Percentiles rank a stretch among this genome's conserved stretches.
phyloP scores from a whole-genome alignment of 2,113 vertebrate genomes.

The Isurus oxyrinchus region DNA sequence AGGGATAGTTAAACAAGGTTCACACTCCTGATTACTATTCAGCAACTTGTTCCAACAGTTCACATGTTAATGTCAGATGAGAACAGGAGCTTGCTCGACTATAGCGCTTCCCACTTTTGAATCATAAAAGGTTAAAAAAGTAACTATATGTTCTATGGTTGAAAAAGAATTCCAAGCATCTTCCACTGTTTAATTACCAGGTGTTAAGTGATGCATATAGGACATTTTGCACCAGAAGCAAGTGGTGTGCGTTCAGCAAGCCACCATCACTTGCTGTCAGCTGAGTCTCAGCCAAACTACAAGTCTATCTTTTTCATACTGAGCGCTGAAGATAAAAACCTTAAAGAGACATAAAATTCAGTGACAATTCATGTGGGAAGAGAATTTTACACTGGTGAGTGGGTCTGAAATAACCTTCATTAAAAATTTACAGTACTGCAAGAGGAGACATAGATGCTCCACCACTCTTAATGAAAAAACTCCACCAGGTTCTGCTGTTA shows the following conservation, averaged over 20 bases:
- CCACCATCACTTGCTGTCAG: background rate
- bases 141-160: background rate
- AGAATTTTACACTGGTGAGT: background rate
- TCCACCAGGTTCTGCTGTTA: background rate
- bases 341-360: background rate
- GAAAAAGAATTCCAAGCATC: background rate
- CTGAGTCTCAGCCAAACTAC: background rate
- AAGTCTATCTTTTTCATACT: background rate
- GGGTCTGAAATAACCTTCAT: slow-evolving; percentile 19
- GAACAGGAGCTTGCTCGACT: background rate
- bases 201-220: background rate
- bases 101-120: background rate
- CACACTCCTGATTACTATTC: background rate
- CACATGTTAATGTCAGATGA: background rate
- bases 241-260: background rate
- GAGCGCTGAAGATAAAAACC: background rate
- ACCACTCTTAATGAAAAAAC: background rate
- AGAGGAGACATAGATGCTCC: background rate
- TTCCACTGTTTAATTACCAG: background rate
- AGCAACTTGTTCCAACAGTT: background rate
- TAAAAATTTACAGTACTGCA: background rate
- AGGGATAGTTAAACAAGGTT: background rate
- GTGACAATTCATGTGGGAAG: slow-evolving; percentile 5
- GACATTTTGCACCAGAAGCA: background rate
- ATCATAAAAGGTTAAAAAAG: background rate